Percentiles rank a stretch among this genome's conserved stretches.
Conservation (phyloP, 2,113 vertebrate genomes). For the Macrotus californicus region DNA sequence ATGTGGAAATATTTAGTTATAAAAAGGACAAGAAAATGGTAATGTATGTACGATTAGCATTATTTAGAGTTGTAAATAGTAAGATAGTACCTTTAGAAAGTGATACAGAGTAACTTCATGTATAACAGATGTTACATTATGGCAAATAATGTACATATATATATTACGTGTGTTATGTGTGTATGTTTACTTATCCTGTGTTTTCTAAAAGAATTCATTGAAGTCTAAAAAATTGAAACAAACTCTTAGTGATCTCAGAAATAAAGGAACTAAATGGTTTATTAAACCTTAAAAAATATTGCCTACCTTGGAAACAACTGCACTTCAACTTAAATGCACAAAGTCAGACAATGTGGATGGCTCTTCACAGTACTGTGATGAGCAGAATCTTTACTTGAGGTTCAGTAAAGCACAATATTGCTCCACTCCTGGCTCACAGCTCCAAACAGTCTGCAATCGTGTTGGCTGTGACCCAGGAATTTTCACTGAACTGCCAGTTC, state of each 20-base stretch:
- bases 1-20: slow-evolving; percentile 20
- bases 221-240: not conserved
- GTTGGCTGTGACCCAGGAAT: slow-evolving; percentile 13
- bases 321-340: not conserved
- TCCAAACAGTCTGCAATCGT: slow-evolving; percentile 16
- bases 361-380: not conserved
- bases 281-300: not conserved
- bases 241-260: not conserved
- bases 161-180: not conserved
- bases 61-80: not conserved
- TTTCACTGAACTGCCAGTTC: slow-evolving; percentile 4
- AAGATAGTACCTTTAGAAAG: not conserved
- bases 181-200: not conserved
- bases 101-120: not conserved
- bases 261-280: slow-evolving; percentile 22
- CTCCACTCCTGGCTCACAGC: not conserved
- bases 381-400: slow-evolving; percentile 20
- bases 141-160: not conserved
- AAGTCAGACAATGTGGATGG: not conserved
- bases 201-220: not conserved
- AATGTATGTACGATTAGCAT: not conserved
- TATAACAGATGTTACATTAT: not conserved
- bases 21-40: not conserved
- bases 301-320: not conserved
- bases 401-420: not conserved